phyloP scores from a whole-genome alignment of 1,140 invertebrate species.

The Battus philenor region DNA sequence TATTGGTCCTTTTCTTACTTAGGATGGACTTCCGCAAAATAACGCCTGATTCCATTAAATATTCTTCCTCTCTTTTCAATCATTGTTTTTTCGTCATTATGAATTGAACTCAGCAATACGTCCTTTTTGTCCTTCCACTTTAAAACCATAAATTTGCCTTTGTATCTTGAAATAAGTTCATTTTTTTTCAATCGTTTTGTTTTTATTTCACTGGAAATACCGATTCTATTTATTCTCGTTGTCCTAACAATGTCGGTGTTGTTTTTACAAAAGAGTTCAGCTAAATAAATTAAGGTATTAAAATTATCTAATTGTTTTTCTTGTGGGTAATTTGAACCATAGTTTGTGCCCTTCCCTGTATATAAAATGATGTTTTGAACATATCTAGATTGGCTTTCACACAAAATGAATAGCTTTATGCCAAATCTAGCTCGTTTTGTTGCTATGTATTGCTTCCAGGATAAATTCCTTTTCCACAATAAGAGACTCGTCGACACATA shows the following conservation, averaged over 20 bases:
- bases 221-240: constrained; percentile 7
- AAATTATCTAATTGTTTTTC: constrained; percentile 3
- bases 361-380: background rate
- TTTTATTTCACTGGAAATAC: constrained; percentile 6
- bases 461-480: background rate
- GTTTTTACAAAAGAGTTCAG: constrained; percentile 6
- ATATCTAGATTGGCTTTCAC: background rate
- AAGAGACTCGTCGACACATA: constrained; percentile 2
- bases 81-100: constrained; percentile 11
- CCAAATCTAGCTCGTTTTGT: background rate
- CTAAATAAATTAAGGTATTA: constrained; percentile 1
- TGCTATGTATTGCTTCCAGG: background rate
- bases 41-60: no score
- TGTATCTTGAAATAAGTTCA: background rate
- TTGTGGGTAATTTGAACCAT: background rate
- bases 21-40: no score
- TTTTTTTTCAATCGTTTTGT: constrained; percentile 1
- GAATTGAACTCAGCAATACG: constrained; percentile 8
- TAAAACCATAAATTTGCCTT: constrained; percentile 10
- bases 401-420: background rate
- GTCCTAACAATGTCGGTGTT: constrained; percentile 4
- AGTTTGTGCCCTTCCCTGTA: background rate
- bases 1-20: no score
- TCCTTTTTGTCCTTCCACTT: constrained; percentile 4
- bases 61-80: constrained; percentile 2